Base-by-base conservation (phyloP, 2,797 vertebrate genomes). In the Melanotaenia boesemani region DNA sequence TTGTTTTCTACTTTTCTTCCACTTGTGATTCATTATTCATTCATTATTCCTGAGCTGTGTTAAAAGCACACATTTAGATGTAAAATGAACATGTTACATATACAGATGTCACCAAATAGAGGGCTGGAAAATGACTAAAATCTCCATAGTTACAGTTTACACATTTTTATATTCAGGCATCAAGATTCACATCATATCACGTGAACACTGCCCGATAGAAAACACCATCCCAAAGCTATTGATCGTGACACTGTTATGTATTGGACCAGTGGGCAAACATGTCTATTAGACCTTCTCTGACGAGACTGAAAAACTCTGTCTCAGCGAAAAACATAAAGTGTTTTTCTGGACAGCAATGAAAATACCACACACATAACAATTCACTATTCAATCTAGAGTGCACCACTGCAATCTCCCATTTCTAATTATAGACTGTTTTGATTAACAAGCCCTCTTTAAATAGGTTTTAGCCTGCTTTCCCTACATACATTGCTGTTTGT, bases 391-490 rank as follows among this genome's bases (percentile, higher is more conserved):
- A 74, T 56, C 28, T 37, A 10, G 8, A 75, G 63, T 28, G 41
- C 55, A 74, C 55, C 60, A 48, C 68, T 18, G 48, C 36, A 74
- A 79, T 64, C 70, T 84, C 46, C 61, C 41, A 81, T 73, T 72
- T 82, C 74, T 85, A 88, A 88, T 88, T 84, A 88, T 81, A 87
- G 84, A 59, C 74, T 26, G 16, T 34, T 70, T 65, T 87, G 58
- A 89, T 88, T 88, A 88, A 84, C 74, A 75, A 57, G 34, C 70
- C 63, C 59, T 73, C 82, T 78, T 83, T 76, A 70, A 82, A 86
- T 78, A 77, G 79, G 61, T 52, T 83, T 85, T 83, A 87, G 62
- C 85, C 88, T 77, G 91, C 74, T 89, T 91, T 85, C 67, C 65
- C 26, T 30, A 64, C 52, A 75, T 83, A 77, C 56, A 50, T 71